Conservation (phyloP, 1,140 invertebrate genomes). For the Brachionus paranguensis region DNA sequence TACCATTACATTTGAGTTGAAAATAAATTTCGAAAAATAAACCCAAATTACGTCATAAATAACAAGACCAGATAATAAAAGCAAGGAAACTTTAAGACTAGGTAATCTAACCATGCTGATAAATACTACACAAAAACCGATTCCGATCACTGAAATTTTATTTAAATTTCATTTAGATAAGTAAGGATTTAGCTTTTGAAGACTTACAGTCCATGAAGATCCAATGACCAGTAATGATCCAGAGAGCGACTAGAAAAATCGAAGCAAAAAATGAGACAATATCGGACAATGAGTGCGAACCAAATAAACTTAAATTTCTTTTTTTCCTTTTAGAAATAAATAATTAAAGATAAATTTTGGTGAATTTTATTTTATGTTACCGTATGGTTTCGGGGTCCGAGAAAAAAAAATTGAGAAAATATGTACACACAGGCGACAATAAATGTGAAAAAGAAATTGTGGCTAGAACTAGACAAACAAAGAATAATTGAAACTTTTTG, state of each 20-base stretch:
- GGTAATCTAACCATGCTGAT: conserved; percentile 91
- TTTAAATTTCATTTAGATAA: conserved; percentile 33
- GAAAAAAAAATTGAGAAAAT: conserved; percentile 66
- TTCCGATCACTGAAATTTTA: conserved; percentile 71
- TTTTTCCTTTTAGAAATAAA: conserved; percentile 58
- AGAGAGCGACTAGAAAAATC: conserved; percentile 86
- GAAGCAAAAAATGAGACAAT: conserved; percentile 84
- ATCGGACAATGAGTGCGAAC: conserved; percentile 84
- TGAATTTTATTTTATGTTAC: conserved; percentile 43
- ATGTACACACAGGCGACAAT: conserved; percentile 91
- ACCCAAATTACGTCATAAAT: conserved; percentile 97
- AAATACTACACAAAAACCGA: conserved; percentile 93
- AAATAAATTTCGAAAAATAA: conserved; percentile 94
- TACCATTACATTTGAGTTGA: conserved; percentile 97
- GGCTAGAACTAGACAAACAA: conserved; percentile 73
- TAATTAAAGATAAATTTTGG: conserved; percentile 55
- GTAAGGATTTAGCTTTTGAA: neutral
- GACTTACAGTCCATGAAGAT: conserved; percentile 83
- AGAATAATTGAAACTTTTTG: neutral
- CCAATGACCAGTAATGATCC: conserved; percentile 95
- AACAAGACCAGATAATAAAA: conserved; percentile 82
- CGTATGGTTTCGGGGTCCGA: conserved; percentile 68
- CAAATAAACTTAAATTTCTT: conserved; percentile 47
- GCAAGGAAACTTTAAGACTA: conserved; percentile 88
- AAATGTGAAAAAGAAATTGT: conserved; percentile 91